Evolutionary conservation across 2,113 vertebrate species (phyloP).

Genomic region (Chascanopsetta lugubris): DNA sequence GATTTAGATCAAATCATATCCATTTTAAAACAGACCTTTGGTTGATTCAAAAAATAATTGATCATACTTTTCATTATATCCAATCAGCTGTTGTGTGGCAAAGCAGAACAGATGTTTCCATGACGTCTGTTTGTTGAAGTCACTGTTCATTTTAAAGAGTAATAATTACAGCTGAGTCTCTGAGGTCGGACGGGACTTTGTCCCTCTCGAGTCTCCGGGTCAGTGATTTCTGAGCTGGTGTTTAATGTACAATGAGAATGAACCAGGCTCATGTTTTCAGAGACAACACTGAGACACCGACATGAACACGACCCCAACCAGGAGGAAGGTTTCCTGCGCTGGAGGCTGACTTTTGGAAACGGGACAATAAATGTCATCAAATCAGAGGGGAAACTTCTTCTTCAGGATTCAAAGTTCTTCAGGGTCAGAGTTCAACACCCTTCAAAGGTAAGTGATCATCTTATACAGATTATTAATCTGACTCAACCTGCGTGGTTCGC

Average conservation of each 20-base stretch:
- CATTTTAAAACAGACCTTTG: too few species aligned
- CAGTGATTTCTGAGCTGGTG: constrained; percentile 38
- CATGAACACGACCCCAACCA: neutral
- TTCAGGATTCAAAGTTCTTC: neutral
- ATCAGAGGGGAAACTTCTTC: too few species aligned
- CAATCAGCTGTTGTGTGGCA: too few species aligned
- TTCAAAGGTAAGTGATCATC: constrained; percentile 20
- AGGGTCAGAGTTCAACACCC: neutral
- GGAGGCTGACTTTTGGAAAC: too few species aligned
- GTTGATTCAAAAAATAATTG: too few species aligned
- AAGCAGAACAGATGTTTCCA: neutral
- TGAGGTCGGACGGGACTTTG: constrained; percentile 45
- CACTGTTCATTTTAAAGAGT: too few species aligned
- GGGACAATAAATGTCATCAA: neutral
- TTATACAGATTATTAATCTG: neutral
- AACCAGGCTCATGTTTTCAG: neutral
- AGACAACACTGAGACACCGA: neutral
- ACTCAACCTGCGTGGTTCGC: constrained; percentile 1
- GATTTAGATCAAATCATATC: too few species aligned
- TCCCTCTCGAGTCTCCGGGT: constrained; percentile 14
- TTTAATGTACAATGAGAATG: constrained; percentile 45
- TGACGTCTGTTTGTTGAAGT: too few species aligned
- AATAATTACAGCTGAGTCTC: neutral
- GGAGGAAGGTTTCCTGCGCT: neutral
- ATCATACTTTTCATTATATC: too few species aligned